Conservation (phyloP, 2,888 invertebrate genomes). For the Hetaerina titia region DNA sequence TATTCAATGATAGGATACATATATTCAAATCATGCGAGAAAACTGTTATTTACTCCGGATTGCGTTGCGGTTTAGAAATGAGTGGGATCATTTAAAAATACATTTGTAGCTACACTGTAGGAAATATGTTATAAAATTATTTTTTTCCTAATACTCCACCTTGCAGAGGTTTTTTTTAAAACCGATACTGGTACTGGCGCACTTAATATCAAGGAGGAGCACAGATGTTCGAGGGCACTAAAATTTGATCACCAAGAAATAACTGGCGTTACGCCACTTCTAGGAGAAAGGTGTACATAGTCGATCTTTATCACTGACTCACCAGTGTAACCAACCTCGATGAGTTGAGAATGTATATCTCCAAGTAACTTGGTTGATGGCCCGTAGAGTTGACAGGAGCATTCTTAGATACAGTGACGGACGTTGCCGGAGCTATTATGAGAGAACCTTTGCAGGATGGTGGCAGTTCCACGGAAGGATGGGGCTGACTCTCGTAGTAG, state of each 20-base stretch:
- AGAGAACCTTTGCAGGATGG: slow-evolving; percentile 79
- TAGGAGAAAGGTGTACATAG: background rate
- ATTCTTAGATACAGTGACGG: slow-evolving; percentile 75
- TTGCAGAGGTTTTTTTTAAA: too few relatives aligned
- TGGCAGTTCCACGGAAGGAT: slow-evolving; percentile 78
- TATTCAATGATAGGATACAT: too few relatives aligned
- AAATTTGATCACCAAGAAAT: background rate
- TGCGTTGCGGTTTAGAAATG: too few relatives aligned
- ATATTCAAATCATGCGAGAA: too few relatives aligned
- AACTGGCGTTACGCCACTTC: background rate
- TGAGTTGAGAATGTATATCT: slow-evolving; percentile 76
- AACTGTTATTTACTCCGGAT: too few relatives aligned
- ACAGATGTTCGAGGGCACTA: background rate
- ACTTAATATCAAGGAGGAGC: background rate
- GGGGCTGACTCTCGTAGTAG: slow-evolving; percentile 79
- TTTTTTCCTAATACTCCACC: too few relatives aligned
- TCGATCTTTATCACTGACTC: slow-evolving; percentile 71
- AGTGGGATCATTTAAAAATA: too few relatives aligned
- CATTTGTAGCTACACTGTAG: too few relatives aligned
- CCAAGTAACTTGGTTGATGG: background rate
- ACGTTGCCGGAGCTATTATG: slow-evolving; percentile 78
- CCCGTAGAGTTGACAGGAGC: background rate
- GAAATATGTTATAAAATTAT: too few relatives aligned
- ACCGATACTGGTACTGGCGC: too few relatives aligned
- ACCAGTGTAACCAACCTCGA: slow-evolving; percentile 77